Percentiles rank a stretch among this genome's conserved stretches.
These are phyloP conservation scores for Drosophila phalerata DNA, from an alignment of 2,888 invertebrate species.

Conservation along the genomic window DNA sequence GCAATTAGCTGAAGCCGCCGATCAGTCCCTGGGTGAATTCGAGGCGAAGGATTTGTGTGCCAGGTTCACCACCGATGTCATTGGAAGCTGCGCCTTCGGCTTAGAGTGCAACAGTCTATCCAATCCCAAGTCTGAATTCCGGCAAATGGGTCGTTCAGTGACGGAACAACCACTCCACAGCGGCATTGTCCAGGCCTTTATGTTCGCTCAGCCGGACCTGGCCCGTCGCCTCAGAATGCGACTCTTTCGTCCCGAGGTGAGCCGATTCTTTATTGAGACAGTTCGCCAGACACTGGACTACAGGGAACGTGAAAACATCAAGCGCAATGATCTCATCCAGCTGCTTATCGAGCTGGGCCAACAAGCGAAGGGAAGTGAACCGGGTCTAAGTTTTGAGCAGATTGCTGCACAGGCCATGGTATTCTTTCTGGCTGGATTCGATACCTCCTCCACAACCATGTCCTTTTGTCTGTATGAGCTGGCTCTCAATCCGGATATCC, in stretches of 20 bases:
- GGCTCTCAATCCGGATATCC: slow-evolving; percentile 85
- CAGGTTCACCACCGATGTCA: slow-evolving; percentile 86
- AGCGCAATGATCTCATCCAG: slow-evolving; percentile 86
- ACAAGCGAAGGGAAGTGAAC: not conserved
- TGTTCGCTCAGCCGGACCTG: slow-evolving; percentile 55
- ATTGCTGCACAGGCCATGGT: slow-evolving; percentile 87
- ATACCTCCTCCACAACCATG: slow-evolving; percentile 86
- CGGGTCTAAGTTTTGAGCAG: slow-evolving; percentile 83
- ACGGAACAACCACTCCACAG: slow-evolving; percentile 38
- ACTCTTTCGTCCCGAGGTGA: slow-evolving; percentile 59
- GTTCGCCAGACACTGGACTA: slow-evolving; percentile 84
- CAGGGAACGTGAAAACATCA: slow-evolving; percentile 76
- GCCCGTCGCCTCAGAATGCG: slow-evolving; percentile 59
- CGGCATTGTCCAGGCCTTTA: slow-evolving; percentile 50
- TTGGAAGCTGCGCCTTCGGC: slow-evolving; percentile 86
- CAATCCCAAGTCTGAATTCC: slow-evolving; percentile 84
- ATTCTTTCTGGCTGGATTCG: slow-evolving; percentile 87
- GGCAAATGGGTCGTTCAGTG: slow-evolving; percentile 63
- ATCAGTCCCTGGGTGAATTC: slow-evolving; percentile 58
- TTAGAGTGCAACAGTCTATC: slow-evolving; percentile 85
- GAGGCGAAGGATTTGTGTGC: slow-evolving; percentile 86
- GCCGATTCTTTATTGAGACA: slow-evolving; percentile 78
- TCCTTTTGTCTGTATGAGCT: slow-evolving; percentile 86
- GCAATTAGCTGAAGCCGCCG: slow-evolving; percentile 21
- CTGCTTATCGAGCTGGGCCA: slow-evolving; percentile 62